Percentiles rank a stretch among this genome's conserved stretches.
Evolutionary conservation across 2,113 vertebrate genomes (phyloP).

Genomic region (Melanerpes formicivorus): DNA sequence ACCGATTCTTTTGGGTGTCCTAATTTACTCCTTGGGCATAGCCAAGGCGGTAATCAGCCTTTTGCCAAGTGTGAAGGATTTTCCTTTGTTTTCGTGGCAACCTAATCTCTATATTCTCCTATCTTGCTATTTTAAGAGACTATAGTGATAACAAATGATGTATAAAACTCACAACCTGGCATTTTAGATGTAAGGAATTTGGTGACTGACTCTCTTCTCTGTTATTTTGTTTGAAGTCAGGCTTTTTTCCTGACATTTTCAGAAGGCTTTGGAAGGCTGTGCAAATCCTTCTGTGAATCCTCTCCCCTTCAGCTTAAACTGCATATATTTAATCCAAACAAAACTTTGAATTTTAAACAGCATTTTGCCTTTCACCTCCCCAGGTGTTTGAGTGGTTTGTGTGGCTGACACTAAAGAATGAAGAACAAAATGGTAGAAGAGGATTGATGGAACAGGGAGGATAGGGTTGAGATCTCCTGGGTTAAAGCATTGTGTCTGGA

Average conservation of each 20-base stretch:
- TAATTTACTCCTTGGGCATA: background rate
- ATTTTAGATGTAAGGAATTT: background rate
- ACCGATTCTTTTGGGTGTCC: background rate
- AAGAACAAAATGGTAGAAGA: background rate
- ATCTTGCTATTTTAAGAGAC: too few species aligned
- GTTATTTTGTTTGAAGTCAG: background rate
- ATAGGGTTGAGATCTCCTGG: background rate
- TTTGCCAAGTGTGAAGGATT: background rate
- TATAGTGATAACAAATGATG: background rate
- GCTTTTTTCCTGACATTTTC: background rate
- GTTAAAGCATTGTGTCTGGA: background rate
- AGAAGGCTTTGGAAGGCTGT: background rate
- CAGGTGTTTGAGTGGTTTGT: background rate
- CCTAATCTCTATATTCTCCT: too few species aligned
- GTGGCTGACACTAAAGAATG: background rate
- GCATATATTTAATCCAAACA: background rate
- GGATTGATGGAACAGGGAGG: background rate
- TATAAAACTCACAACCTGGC: background rate
- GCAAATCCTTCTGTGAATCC: background rate
- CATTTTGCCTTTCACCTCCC: background rate
- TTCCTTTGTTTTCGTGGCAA: background rate
- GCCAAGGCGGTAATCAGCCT: background rate
- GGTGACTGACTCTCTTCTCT: background rate
- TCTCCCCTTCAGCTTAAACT: background rate
- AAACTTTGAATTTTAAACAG: background rate